Evolutionary conservation across 2,113 vertebrate species (phyloP), one percentile per base, ranked within the genome.

Genomic region (Podocnemis expansa): DNA sequence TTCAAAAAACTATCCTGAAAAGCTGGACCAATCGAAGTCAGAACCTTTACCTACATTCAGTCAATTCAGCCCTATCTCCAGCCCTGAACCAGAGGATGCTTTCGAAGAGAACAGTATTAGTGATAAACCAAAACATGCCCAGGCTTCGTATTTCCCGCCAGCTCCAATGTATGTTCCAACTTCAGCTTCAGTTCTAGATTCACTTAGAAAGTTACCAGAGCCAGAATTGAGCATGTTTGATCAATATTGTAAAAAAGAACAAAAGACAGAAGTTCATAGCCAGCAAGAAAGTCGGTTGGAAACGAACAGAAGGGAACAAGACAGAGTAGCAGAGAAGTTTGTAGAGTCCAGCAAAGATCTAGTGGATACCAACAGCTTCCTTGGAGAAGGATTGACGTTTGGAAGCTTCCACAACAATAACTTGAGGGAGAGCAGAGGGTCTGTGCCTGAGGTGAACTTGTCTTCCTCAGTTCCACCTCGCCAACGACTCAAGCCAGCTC

Each of bases 1-100:
- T 92, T 97, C 98, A 24, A 98, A 97, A 91, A 96, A 96, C 90
- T 98, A 98, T 90, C 91, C 98, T 1, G 98, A 98, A 91, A 99
- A 99, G 89, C 94, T 97, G 80, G 98, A 98, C 1, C 82, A 97
- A 56, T 98, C 98, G 67, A 99, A 98, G 94, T 93, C 98, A 0
- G 98, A 99, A 91, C 98, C 98, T 41, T 95, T 98, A 55, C 98
- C 98, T 25, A 97, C 98, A 9, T 99, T 99, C 92, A 98, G 98
- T 89, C 98, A 99, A 97, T 99, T 99, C 85, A 99, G 99, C 95
- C 99, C 99, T 0, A 99, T 99, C 89, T 99, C 99, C 82, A 99
- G 99, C 96, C 99, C 99, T 5, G 99, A 99, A 67, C 97, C 98
- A 0, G 99, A 99, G 93, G 99, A 99, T 1, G 17, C 96, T 0